phyloP scores from a whole-genome alignment of 2,797 vertebrate species.

The Clarias laeviceps region DNA sequence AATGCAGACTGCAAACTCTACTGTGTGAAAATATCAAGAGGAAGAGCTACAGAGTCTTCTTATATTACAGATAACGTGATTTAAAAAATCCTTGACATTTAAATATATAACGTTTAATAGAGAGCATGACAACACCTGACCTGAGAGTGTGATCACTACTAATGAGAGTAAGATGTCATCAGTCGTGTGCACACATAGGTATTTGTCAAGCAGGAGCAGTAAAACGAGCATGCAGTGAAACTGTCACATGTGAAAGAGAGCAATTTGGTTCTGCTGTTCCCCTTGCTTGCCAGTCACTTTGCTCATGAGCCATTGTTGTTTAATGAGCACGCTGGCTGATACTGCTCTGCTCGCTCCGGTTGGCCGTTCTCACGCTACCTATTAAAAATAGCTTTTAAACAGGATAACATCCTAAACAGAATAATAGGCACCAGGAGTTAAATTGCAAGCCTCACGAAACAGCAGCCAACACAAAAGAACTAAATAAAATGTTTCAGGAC shows the following conservation, averaged over 20 bases:
- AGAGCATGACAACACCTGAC: neutral
- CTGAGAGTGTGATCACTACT: neutral
- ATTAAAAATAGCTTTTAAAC: neutral
- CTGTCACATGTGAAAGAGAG: neutral
- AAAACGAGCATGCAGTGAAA: neutral
- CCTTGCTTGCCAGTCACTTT: neutral
- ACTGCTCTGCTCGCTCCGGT: neutral
- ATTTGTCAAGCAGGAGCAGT: neutral
- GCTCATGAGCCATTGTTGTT: neutral
- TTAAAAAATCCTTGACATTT: neutral
- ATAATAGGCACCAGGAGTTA: neutral
- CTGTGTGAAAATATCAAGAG: neutral
- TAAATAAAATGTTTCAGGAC: neutral
- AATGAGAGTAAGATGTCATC: neutral
- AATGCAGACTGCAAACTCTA: neutral
- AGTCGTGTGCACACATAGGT: neutral
- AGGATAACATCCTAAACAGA: neutral
- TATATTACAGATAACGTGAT: neutral
- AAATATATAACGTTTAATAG: neutral
- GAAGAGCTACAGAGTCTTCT: neutral
- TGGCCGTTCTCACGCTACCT: neutral
- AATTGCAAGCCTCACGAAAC: neutral
- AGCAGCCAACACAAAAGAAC: neutral
- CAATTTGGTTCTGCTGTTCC: neutral
- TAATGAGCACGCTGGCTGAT: neutral